A percentile compares a stretch with the other conserved stretches of the same genome.
Evolutionary conservation across 2,797 vertebrate species (phyloP).

Genomic region (Acropternis orthonyx): DNA sequence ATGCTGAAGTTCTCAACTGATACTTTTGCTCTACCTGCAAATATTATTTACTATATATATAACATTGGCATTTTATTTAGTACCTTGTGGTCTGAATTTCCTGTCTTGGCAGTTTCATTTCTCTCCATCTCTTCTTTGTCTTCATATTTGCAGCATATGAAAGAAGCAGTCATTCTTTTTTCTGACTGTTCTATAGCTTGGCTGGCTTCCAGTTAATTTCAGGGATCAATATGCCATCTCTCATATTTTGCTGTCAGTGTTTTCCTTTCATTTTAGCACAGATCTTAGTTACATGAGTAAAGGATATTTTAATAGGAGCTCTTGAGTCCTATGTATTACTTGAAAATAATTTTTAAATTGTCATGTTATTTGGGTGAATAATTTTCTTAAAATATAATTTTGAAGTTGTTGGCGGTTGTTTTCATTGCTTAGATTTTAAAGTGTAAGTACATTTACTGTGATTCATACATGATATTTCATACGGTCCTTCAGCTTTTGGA

Average conservation of each 20-base stretch:
- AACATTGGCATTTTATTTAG: not conserved
- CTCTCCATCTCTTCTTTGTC: not conserved
- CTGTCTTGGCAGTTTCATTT: not conserved
- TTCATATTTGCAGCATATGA: not conserved
- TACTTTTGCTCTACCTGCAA: not conserved
- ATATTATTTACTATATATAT: not conserved
- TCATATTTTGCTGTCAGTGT: not conserved
- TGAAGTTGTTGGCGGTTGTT: not conserved
- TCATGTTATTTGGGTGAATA: not conserved
- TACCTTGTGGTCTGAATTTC: not conserved
- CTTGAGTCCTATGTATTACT: not conserved
- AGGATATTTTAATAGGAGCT: not conserved
- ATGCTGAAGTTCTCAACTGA: slow-evolving; percentile 3
- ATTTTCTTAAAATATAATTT: not conserved
- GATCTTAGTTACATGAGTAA: not conserved
- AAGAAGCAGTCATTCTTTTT: not conserved
- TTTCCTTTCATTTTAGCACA: not conserved
- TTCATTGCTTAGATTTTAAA: not conserved
- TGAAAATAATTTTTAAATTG: not conserved
- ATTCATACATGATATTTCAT: not conserved
- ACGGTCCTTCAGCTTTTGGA: not conserved
- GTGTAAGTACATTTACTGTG: not conserved
- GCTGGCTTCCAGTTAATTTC: not conserved
- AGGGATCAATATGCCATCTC: not conserved
- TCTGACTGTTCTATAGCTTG: not conserved